Evolutionary conservation across 2,113 vertebrate genomes (phyloP).

Genomic region (Pandion haliaetus): DNA sequence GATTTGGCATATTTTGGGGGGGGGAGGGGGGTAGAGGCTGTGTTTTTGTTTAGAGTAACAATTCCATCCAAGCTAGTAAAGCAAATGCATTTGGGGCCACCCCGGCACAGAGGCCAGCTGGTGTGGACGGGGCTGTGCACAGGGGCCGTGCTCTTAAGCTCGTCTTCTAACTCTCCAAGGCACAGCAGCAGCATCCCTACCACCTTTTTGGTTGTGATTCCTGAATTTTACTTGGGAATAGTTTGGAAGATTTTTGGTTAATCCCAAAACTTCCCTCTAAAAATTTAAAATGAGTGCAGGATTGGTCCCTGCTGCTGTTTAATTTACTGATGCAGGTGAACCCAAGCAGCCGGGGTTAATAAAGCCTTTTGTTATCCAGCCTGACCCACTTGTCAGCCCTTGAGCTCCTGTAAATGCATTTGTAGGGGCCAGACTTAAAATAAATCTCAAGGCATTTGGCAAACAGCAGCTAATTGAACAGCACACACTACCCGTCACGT

Average conservation of each 20-base stretch:
- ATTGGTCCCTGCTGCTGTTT: background rate
- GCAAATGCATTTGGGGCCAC: background rate
- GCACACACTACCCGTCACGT: background rate
- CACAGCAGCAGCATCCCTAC: background rate
- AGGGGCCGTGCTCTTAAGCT: background rate
- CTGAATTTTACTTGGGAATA: rapidly evolving
- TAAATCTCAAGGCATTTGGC: slow-evolving; percentile 17
- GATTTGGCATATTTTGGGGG: background rate
- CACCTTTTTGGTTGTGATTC: rapidly evolving
- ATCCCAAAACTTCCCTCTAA: background rate
- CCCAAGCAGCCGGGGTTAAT: background rate
- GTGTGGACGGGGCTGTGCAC: rapidly evolving
- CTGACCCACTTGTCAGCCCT: slow-evolving; percentile 20
- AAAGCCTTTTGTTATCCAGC: slow-evolving; percentile 28
- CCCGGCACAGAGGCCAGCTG: background rate
- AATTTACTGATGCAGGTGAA: background rate
- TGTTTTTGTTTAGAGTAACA: slow-evolving; percentile 25
- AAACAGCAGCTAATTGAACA: background rate
- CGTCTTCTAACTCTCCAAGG: background rate
- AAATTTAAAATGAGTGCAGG: background rate
- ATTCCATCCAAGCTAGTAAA: background rate
- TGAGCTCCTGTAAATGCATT: slow-evolving; percentile 7
- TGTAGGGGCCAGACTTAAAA: background rate
- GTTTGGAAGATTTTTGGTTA: background rate
- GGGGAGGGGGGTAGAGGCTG: no score